phyloP scores from a whole-genome alignment of 2,888 invertebrate species.

The Eugnorisma glareosa region DNA sequence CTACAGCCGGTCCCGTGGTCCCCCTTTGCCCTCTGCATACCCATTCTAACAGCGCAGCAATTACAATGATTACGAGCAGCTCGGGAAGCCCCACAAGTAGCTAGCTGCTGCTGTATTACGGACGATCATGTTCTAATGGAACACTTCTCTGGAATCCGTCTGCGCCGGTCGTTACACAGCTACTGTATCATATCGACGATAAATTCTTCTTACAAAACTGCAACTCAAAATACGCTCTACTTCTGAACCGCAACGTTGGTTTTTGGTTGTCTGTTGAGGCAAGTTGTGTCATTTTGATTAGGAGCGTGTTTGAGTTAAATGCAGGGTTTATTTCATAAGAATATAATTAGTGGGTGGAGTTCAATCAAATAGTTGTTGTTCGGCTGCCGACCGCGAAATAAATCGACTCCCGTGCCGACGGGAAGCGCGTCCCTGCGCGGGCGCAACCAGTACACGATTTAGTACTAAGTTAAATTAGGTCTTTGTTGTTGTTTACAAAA shows the following conservation, averaged over 20 bases:
- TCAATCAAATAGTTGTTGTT: conserved; percentile 85
- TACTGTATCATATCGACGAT: conserved; percentile 74
- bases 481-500: conserved; percentile 6
- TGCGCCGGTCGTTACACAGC: conserved; percentile 66
- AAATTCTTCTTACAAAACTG: conserved; percentile 28
- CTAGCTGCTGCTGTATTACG: conserved; percentile 33
- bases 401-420: conserved; percentile 72
- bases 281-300: conserved; percentile 55
- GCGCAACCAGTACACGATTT: conserved; percentile 13
- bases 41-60: conserved; percentile 3
- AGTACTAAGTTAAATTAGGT: conserved; percentile 2
- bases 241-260: conserved; percentile 6
- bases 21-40: background rate
- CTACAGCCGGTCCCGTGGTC: background rate
- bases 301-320: conserved; percentile 77
- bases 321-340: conserved; percentile 89
- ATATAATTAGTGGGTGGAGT: conserved; percentile 90
- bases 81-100: conserved; percentile 3
- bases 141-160: conserved; percentile 63
- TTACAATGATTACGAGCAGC: conserved; percentile 23
- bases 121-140: conserved; percentile 57
- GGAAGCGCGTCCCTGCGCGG: conserved; percentile 39
- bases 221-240: conserved; percentile 29
- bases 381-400: conserved; percentile 74
- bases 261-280: background rate